Conservation (phyloP, 2,797 vertebrate species). For the Neostethus bicornis region DNA sequence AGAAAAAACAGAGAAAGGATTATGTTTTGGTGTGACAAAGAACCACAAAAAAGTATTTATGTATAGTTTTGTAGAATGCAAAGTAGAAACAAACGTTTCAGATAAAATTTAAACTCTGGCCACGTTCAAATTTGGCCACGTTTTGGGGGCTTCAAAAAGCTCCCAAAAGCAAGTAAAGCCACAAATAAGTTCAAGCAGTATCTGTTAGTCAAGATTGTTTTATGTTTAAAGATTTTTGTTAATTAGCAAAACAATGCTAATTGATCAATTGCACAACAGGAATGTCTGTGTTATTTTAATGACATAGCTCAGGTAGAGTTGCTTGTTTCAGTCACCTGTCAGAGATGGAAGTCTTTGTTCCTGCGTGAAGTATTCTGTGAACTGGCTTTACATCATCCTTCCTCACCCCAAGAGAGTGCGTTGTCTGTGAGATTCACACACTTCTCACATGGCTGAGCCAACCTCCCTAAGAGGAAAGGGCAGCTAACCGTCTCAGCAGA, state of each 20-base stretch:
- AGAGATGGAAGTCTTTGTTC: constrained; percentile 3
- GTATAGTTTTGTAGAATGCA: no score
- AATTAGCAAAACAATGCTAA: constrained; percentile 20
- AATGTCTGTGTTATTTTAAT: background rate
- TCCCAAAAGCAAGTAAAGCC: no score
- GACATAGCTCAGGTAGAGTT: background rate
- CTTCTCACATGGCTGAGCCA: constrained; percentile 51
- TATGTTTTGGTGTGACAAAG: no score
- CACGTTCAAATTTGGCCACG: no score
- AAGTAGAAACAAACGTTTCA: no score
- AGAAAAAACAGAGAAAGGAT: no score
- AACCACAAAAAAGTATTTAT: no score
- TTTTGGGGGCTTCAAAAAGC: no score
- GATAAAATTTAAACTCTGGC: no score
- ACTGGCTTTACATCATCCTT: constrained; percentile 58
- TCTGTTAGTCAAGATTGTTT: no score
- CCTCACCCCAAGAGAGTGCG: constrained; percentile 45
- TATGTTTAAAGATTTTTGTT: no score
- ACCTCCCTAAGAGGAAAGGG: constrained; percentile 60
- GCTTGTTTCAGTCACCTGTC: constrained; percentile 12
- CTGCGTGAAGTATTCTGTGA: constrained; percentile 33
- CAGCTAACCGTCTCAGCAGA: constrained; percentile 64
- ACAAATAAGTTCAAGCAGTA: no score
- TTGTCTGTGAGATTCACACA: constrained; percentile 33
- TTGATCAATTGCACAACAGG: background rate